A percentile compares a stretch with the other conserved stretches of the same genome.
These are phyloP conservation scores for Penaeus monodon DNA, from an alignment of 2,888 invertebrate genomes.

Conservation along the genomic window DNA sequence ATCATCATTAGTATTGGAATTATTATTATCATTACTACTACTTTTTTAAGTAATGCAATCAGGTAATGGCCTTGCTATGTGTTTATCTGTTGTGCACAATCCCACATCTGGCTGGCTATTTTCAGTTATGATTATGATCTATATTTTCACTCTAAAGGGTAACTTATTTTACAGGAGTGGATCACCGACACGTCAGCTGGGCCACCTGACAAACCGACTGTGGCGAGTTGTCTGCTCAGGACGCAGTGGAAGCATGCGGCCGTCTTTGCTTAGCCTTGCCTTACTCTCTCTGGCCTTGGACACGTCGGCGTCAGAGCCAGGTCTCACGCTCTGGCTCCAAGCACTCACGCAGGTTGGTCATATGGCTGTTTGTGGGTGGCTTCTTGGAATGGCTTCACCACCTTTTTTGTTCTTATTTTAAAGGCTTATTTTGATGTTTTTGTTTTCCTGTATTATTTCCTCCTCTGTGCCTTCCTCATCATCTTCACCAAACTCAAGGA, in stretches of 20 bases:
- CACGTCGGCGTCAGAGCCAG: constrained; percentile 37
- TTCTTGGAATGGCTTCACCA: background rate
- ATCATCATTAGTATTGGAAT: no score
- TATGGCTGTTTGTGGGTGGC: constrained; percentile 2
- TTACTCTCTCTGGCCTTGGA: constrained; percentile 69
- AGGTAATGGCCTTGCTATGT: no score
- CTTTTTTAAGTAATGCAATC: no score
- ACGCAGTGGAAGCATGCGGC: constrained; percentile 67
- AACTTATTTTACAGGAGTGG: constrained; percentile 23
- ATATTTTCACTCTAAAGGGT: no score
- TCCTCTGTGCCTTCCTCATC: no score
- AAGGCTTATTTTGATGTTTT: background rate
- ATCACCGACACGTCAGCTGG: constrained; percentile 69
- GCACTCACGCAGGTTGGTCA: constrained; percentile 40
- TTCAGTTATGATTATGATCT: no score
- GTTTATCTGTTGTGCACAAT: no score
- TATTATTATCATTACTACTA: no score
- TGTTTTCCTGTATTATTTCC: no score
- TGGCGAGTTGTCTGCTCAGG: constrained; percentile 54
- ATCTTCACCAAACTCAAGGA: no score
- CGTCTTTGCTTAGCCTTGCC: constrained; percentile 69
- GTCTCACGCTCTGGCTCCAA: constrained; percentile 45
- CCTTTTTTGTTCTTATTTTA: background rate
- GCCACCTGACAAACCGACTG: constrained; percentile 67
- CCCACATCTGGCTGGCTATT: no score